Evolutionary conservation across 1,140 invertebrate species (phyloP).

Genomic region (Drosophila lini): DNA sequence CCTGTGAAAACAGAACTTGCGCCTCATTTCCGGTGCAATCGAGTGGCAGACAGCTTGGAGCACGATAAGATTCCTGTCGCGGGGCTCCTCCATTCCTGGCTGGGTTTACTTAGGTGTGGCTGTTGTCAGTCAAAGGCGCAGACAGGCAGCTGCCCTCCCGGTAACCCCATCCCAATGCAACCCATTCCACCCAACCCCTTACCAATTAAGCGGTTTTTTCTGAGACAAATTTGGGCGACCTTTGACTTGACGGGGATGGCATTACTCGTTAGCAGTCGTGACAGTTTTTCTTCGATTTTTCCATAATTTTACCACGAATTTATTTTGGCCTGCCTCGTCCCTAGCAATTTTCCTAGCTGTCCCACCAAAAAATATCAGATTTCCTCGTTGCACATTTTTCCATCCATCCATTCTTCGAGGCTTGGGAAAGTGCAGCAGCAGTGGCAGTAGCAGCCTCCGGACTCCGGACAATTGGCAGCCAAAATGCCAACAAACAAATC

Average conservation of each 20-base stretch:
- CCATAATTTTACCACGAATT: conserved; percentile 79
- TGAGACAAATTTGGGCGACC: conserved; percentile 78
- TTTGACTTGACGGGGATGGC: conserved; percentile 65
- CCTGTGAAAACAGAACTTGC: conserved; percentile 77
- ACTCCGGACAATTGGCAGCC: conserved; percentile 71
- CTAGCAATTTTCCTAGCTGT: conserved; percentile 53
- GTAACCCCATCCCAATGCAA: conserved; percentile 7
- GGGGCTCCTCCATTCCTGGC: conserved; percentile 1
- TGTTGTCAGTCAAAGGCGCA: conserved; percentile 75
- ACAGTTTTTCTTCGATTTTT: conserved; percentile 69
- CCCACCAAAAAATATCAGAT: conserved; percentile 72
- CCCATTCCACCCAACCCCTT: conserved; percentile 20
- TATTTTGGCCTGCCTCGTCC: conserved; percentile 29
- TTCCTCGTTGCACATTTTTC: conserved; percentile 72
- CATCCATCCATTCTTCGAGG: conserved; percentile 47
- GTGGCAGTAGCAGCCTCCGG: conserved; percentile 38
- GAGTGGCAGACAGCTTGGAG: conserved; percentile 59
- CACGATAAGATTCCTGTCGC: conserved; percentile 37
- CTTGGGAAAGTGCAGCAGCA: conserved; percentile 70
- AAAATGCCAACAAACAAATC: conserved; percentile 81
- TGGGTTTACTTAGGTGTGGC: conserved; percentile 72
- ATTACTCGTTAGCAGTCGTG: conserved; percentile 76
- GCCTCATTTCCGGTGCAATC: conserved; percentile 78
- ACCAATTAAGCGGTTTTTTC: conserved; percentile 74
- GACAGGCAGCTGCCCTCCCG: conserved; percentile 64